These are phyloP conservation scores for Mycalesis mineus DNA, from an alignment of 2,888 invertebrate genomes.

Conservation along the genomic window DNA sequence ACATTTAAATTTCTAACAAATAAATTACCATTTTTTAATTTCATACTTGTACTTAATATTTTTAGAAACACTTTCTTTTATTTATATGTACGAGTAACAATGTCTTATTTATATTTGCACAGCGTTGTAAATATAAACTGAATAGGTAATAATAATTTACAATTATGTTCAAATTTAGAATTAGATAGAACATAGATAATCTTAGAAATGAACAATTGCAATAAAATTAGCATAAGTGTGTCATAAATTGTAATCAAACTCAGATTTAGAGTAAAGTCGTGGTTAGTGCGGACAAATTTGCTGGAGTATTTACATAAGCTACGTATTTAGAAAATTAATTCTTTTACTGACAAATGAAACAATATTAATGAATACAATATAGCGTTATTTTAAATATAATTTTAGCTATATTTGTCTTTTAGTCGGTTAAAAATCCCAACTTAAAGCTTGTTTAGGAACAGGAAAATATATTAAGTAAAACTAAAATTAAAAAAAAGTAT, in stretches of 20 bases:
- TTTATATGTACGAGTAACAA: neutral
- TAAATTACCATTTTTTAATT: neutral
- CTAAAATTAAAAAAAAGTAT: too few species aligned
- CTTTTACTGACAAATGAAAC: neutral
- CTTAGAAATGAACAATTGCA: constrained; percentile 11
- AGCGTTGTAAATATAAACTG: too few species aligned
- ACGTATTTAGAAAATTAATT: neutral
- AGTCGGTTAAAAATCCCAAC: too few species aligned
- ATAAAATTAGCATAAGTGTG: constrained; percentile 1
- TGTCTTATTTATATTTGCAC: too few species aligned
- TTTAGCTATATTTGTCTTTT: too few species aligned
- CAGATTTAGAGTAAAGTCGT: neutral
- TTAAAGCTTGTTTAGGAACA: too few species aligned
- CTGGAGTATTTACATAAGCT: constrained; percentile 1
- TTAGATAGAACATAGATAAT: neutral
- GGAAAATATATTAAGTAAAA: too few species aligned
- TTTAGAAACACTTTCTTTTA: neutral
- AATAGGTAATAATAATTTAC: too few species aligned
- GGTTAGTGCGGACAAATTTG: constrained; percentile 4
- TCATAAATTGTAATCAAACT: constrained; percentile 2
- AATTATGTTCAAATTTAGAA: too few species aligned
- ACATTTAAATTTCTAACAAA: neutral
- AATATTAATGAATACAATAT: too few species aligned
- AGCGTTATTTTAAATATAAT: too few species aligned
- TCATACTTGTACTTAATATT: too few species aligned